Evolutionary conservation across 2,888 invertebrate genomes (phyloP).

Genomic region (Ennomos fuscantarius): DNA sequence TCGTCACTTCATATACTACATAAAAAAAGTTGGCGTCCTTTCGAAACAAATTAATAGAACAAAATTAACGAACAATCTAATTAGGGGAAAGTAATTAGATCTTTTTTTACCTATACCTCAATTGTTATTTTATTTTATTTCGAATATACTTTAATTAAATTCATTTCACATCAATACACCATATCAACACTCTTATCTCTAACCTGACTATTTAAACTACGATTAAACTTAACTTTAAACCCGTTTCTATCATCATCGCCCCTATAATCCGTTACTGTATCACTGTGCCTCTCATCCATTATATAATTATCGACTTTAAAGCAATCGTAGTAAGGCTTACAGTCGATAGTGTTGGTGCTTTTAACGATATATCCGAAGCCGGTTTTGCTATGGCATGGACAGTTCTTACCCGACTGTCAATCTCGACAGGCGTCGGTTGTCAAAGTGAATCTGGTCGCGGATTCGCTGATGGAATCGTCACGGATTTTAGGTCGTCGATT

Average conservation of each 20-base stretch:
- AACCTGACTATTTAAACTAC: constrained; percentile 76
- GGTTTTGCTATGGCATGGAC: constrained; percentile 58
- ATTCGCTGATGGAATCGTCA: constrained; percentile 76
- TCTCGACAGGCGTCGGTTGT: constrained; percentile 71
- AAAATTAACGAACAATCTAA: no score
- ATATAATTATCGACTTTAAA: constrained; percentile 59
- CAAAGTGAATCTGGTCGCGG: constrained; percentile 71
- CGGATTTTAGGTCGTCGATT: constrained; percentile 66
- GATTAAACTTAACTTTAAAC: constrained; percentile 73
- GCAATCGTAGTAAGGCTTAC: constrained; percentile 79
- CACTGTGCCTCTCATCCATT: constrained; percentile 69
- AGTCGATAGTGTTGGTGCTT: constrained; percentile 76
- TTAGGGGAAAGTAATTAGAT: no score
- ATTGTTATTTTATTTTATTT: no score
- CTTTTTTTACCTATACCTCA: no score
- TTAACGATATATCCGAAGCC: constrained; percentile 65
- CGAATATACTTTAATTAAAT: constrained; percentile 8
- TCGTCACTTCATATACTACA: no score
- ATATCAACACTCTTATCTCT: constrained; percentile 56
- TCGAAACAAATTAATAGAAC: no score
- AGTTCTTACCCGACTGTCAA: constrained; percentile 70
- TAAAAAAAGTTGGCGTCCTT: no score
- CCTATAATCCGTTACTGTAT: constrained; percentile 66
- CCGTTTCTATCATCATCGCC: constrained; percentile 63
- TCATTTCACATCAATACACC: constrained; percentile 24